Percentiles rank a stretch among this genome's conserved stretches.
phyloP scores from a whole-genome alignment of 2,888 invertebrate genomes.

The Bimastos eiseni region DNA sequence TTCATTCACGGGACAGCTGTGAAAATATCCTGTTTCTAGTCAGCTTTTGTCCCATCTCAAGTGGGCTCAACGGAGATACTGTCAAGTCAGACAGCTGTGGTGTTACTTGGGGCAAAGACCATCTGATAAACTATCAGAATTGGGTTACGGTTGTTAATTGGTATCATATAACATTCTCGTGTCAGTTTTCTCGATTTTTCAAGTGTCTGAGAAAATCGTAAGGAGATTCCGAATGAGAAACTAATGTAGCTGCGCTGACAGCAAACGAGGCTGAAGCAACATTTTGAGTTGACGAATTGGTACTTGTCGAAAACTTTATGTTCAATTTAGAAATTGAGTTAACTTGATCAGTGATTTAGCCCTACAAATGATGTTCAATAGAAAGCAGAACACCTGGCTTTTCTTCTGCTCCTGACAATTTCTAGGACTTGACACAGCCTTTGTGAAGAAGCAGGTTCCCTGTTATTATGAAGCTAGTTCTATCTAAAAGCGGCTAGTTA shows the following conservation, averaged over 20 bases:
- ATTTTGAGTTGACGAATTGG: background rate
- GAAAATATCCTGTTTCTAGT: background rate
- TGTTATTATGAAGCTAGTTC: too few relatives aligned
- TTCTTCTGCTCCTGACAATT: too few relatives aligned
- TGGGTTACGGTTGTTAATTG: background rate
- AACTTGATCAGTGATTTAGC: too few relatives aligned
- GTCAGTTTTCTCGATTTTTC: background rate
- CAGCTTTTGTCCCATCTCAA: constrained; percentile 4
- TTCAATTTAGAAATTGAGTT: background rate
- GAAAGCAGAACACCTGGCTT: too few relatives aligned
- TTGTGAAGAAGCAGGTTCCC: too few relatives aligned
- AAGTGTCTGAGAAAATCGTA: background rate
- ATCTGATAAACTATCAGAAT: background rate
- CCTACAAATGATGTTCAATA: too few relatives aligned
- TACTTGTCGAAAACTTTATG: background rate
- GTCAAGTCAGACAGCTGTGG: background rate
- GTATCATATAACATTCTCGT: background rate
- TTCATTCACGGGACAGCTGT: background rate
- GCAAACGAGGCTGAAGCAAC: background rate
- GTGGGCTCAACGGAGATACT: background rate
- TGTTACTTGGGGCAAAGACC: background rate
- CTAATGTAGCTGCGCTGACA: background rate
- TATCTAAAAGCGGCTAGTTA: too few relatives aligned
- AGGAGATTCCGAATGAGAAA: background rate
- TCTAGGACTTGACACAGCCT: too few relatives aligned